phyloP scores from a whole-genome alignment of 2,888 invertebrate species.

The Sphinx pinastri region DNA sequence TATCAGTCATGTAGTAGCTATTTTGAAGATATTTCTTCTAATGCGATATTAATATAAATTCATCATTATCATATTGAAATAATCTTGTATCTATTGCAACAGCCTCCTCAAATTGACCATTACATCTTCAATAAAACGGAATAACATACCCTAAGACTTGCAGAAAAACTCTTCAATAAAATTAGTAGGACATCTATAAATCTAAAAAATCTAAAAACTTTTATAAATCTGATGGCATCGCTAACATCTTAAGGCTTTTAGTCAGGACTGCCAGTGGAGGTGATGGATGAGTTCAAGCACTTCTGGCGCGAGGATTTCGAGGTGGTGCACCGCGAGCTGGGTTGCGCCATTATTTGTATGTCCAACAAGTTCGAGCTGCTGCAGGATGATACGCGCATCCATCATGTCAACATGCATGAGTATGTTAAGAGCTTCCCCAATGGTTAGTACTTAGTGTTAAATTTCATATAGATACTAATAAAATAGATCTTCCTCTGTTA shows the following conservation, averaged over 20 bases:
- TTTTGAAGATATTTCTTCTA: no score
- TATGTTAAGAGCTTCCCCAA: conserved; percentile 73
- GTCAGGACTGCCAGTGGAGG: conserved; percentile 69
- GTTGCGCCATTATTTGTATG: conserved; percentile 80
- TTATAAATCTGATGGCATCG: background rate
- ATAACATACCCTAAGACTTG: no score
- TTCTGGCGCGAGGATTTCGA: conserved; percentile 79
- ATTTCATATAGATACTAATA: conserved; percentile 13
- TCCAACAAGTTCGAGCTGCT: conserved; percentile 74
- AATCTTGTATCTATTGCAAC: no score
- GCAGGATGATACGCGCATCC: conserved; percentile 72
- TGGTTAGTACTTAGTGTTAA: conserved; percentile 55
- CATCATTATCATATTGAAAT: background rate
- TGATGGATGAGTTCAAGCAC: conserved; percentile 74
- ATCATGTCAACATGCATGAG: conserved; percentile 75
- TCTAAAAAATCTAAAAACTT: background rate
- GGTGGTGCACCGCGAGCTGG: conserved; percentile 75
- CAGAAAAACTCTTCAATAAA: no score
- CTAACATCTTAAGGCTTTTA: conserved; percentile 35
- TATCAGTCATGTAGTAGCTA: no score
- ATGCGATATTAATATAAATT: no score
- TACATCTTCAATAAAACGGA: no score
- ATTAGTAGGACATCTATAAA: no score
- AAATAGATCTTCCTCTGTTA: no score
- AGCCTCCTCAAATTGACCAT: no score